These are phyloP conservation scores for Alligator mississippiensis DNA, from an alignment of 2,113 vertebrate species.

Conservation along the genomic window DNA sequence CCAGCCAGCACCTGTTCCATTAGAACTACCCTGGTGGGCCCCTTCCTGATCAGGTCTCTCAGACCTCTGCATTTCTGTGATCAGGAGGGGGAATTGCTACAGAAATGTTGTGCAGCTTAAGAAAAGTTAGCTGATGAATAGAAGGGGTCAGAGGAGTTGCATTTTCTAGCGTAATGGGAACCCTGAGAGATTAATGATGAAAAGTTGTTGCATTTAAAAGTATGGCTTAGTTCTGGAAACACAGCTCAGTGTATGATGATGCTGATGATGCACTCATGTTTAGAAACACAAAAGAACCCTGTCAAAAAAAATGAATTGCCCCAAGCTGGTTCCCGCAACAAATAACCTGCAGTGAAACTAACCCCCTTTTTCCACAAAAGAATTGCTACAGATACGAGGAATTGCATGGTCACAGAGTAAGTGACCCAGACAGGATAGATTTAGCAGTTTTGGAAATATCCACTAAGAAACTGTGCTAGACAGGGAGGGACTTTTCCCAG, in stretches of 20 bases:
- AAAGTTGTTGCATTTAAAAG: neutral
- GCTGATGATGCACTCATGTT: neutral
- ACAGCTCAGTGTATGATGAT: neutral
- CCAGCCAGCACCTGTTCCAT: neutral
- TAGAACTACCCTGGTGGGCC: neutral
- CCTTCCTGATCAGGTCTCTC: neutral
- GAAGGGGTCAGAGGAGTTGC: neutral
- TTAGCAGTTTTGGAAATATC: neutral
- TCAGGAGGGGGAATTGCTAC: neutral
- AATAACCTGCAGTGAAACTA: neutral
- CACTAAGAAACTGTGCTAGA: neutral
- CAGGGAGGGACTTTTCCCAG: neutral
- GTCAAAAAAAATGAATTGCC: neutral
- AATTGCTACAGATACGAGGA: neutral
- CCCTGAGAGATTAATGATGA: neutral
- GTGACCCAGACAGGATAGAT: neutral
- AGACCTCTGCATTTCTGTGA: neutral
- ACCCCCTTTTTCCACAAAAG: neutral
- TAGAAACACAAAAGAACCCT: neutral
- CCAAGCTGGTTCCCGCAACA: neutral
- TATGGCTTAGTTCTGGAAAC: neutral
- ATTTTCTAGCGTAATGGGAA: neutral
- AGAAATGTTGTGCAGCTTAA: neutral
- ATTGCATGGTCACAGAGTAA: neutral
- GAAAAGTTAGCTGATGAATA: neutral